Base-by-base conservation (phyloP, 2,888 invertebrate genomes). In the Nasonia oneida region DNA sequence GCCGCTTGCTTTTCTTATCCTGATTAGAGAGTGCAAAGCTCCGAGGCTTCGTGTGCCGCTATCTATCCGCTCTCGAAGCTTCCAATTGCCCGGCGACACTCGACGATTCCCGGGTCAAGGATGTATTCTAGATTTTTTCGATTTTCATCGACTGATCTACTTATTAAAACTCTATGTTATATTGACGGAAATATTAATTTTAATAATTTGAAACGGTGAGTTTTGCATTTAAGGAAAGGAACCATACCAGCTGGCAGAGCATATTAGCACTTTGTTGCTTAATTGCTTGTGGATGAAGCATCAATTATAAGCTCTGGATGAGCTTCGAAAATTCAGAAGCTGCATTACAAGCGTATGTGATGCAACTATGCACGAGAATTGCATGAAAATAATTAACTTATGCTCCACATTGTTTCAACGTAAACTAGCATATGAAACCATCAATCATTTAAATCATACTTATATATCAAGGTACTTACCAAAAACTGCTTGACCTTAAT, bases 1-100 rank as follows among this genome's bases (percentile, higher is more conserved):
- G 3, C 10, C 39, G 71, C 71, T 61, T n/a, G 71, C 71, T 71
- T 23, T 71, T 71, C 71, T 71, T 39, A 71, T 71, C 71, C 71
- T 18, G 71, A 71, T 71, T n/a, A 33, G 71, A 61, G 18, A 61
- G 61, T 61, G 61, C 61, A 18, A 15, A 37, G 39, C 39, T 70
- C 70, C 70, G 37, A 33, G 15, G 70, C 6, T 15, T 29, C 6
- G 70, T 33, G 18, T 33, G 15, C 6, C 33, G 29, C 29, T 70
- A 70, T 37, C 33, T 29, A 37, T 67, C 33, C 33, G 10, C 67
- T 14, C 67, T 67, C 33, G 29, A 70, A 29, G 15, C 33, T 37
- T 70, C 15, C 70, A 37, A 70, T 70, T 70, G 70, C 33, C 15
- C 29, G 37, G n/a, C 47, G 73, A 12, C 23, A 23, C 73, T 73